Conservation (phyloP, 1,140 invertebrate genomes). For the Brachystomella parvula region DNA sequence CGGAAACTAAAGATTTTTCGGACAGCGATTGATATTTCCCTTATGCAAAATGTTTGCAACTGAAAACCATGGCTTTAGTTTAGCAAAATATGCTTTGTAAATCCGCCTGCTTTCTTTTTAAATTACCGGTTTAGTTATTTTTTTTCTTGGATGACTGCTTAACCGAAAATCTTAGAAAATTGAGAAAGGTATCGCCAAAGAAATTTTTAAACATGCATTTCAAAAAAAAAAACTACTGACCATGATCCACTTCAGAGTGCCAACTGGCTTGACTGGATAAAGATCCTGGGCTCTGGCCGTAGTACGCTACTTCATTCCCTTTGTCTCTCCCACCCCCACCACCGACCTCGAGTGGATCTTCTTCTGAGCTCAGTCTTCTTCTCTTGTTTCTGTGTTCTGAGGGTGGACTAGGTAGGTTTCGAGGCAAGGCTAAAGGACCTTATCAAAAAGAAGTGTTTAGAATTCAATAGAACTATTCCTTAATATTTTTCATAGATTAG, state of each 20-base stretch:
- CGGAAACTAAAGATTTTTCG: too few species aligned
- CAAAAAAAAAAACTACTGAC: slow-evolving; percentile 39
- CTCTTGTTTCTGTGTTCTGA: slow-evolving; percentile 50
- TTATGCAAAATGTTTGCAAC: too few species aligned
- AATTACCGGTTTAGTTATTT: too few species aligned
- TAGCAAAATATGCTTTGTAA: too few species aligned
- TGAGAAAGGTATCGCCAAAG: too few species aligned
- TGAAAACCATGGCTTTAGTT: too few species aligned
- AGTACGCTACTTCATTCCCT: slow-evolving; percentile 48
- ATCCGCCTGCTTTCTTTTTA: too few species aligned
- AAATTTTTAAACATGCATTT: not conserved
- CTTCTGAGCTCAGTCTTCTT: slow-evolving; percentile 53
- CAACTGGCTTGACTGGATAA: slow-evolving; percentile 50
- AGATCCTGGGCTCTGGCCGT: slow-evolving; percentile 51
- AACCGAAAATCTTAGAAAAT: too few species aligned
- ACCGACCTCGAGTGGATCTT: slow-evolving; percentile 45
- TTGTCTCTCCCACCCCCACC: slow-evolving; percentile 42
- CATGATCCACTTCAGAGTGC: slow-evolving; percentile 54
- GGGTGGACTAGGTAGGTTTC: slow-evolving; percentile 46
- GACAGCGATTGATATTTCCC: too few species aligned
- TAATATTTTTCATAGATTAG: not conserved
- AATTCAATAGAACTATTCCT: not conserved
- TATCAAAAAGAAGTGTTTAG: not conserved
- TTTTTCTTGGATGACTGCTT: too few species aligned
- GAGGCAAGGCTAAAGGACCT: slow-evolving; percentile 44